Percentiles rank a stretch among this genome's conserved stretches.
Evolutionary conservation across 2,888 invertebrate genomes (phyloP).

Genomic region (Bruchidius siliquastri): DNA sequence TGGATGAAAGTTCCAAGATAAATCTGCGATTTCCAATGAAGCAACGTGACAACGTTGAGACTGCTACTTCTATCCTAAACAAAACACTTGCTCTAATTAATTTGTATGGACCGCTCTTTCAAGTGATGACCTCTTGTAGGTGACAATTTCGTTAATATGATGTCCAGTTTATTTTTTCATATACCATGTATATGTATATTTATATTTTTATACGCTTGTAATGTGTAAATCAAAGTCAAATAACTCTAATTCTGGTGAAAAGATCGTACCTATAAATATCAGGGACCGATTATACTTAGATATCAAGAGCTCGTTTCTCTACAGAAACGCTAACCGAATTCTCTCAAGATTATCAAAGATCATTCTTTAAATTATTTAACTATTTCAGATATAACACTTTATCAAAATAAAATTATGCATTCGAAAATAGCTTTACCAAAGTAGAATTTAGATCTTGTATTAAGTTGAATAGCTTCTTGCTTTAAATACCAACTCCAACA

Average conservation of each 20-base stretch:
- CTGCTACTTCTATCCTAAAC: too few relatives aligned
- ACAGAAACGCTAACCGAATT: neutral
- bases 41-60: too few relatives aligned
- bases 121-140: neutral
- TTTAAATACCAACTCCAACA: too few relatives aligned
- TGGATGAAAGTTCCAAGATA: too few relatives aligned
- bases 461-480: too few relatives aligned
- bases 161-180: slow-evolving; percentile 4
- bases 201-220: slow-evolving; percentile 17
- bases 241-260: slow-evolving; percentile 28
- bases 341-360: neutral
- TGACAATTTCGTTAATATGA: neutral
- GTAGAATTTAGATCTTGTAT: too few relatives aligned
- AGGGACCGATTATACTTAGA: slow-evolving; percentile 39
- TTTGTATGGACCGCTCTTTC: too few relatives aligned
- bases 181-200: slow-evolving; percentile 29
- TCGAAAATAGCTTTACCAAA: too few relatives aligned
- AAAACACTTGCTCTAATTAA: too few relatives aligned
- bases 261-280: slow-evolving; percentile 37
- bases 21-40: too few relatives aligned
- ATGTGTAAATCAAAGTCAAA: slow-evolving; percentile 6
- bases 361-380: neutral
- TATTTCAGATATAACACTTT: too few relatives aligned
- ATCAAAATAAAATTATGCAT: too few relatives aligned
- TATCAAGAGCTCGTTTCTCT: neutral